These are phyloP conservation scores for Diadema setosum DNA, from an alignment of 35 echinoderm and acorn worm species.

Conservation along the genomic window DNA sequence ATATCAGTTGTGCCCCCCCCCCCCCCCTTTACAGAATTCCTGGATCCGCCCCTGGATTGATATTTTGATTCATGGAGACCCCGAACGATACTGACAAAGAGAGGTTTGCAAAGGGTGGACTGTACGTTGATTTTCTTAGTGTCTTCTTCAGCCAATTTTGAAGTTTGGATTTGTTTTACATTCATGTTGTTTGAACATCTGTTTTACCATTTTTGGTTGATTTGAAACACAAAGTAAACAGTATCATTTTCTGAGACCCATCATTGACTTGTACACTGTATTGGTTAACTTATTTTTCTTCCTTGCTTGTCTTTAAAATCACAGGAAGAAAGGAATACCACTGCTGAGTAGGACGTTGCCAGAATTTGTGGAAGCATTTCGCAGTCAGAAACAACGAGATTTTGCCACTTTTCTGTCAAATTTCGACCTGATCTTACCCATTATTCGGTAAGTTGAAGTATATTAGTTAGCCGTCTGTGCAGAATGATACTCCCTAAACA, in stretches of 20 bases:
- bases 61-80: too few relatives aligned
- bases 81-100: too few relatives aligned
- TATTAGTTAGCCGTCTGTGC: too few relatives aligned
- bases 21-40: too few relatives aligned
- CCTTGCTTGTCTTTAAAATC: not conserved
- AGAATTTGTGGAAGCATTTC: conserved; percentile 1
- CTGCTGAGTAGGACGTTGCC: not conserved
- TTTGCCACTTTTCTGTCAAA: not conserved
- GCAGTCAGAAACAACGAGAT: not conserved
- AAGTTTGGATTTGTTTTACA: not conserved
- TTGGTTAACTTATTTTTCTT: not conserved
- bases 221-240: not conserved
- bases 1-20: too few relatives aligned
- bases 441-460: not conserved
- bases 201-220: not conserved
- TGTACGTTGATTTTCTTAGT: not conserved
- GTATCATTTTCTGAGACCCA: too few relatives aligned
- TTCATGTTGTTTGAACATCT: not conserved
- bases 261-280: not conserved
- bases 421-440: conserved; percentile 11
- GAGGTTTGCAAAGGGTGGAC: not conserved
- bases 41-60: too few relatives aligned
- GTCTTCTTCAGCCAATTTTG: not conserved
- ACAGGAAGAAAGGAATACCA: not conserved
- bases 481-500: not conserved